A percentile compares a stretch with the other conserved stretches of the same genome.
phyloP scores from a whole-genome alignment of 1,140 invertebrate genomes.

The Asobara japonica region DNA sequence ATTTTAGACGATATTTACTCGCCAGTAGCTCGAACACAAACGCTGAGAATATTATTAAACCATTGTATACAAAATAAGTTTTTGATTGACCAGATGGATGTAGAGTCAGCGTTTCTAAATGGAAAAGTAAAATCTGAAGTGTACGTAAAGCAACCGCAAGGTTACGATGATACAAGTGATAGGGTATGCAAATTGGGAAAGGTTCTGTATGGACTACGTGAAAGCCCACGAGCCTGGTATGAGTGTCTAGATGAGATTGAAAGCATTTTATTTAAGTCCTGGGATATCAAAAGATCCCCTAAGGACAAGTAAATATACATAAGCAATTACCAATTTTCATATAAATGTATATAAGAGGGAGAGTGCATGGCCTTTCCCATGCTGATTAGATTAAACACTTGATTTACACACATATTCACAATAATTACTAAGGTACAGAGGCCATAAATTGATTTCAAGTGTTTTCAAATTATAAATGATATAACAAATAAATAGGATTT shows the following conservation, averaged over 20 bases:
- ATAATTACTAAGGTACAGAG: no score
- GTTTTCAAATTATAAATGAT: no score
- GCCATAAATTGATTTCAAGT: no score
- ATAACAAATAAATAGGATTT: no score
- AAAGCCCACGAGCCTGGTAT: slow-evolving; percentile 42
- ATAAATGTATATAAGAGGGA: no score
- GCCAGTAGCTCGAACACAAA: slow-evolving; percentile 26
- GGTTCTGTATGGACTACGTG: slow-evolving; percentile 46
- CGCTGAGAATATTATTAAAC: slow-evolving; percentile 20
- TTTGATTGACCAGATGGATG: slow-evolving; percentile 46
- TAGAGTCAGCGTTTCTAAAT: slow-evolving; percentile 55
- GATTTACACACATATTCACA: no score
- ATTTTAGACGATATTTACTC: slow-evolving; percentile 33
- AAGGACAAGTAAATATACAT: no score
- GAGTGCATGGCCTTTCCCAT: no score
- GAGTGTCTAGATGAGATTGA: slow-evolving; percentile 27
- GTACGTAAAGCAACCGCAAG: slow-evolving; percentile 52
- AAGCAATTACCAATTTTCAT: no score
- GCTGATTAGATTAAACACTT: no score
- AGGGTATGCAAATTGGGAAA: slow-evolving; percentile 40
- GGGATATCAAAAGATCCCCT: no score
- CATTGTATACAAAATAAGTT: slow-evolving; percentile 18
- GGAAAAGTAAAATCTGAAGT: slow-evolving; percentile 50
- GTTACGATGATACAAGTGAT: slow-evolving; percentile 29
- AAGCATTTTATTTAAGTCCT: no score